These are phyloP conservation scores for Dilophus febrilis DNA, from an alignment of 2,888 invertebrate species.

Conservation along the genomic window DNA sequence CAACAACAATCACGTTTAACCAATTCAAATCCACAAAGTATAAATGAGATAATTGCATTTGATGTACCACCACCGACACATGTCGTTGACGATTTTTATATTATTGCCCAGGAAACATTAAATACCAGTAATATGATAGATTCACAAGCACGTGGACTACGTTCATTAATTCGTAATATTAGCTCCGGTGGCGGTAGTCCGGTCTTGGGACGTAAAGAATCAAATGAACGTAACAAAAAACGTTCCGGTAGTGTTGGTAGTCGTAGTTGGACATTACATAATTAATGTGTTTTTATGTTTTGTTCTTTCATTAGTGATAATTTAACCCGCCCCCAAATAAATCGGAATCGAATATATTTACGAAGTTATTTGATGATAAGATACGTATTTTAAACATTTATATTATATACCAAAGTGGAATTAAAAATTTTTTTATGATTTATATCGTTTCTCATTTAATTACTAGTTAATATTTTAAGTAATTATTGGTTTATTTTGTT, in stretches of 20 bases:
- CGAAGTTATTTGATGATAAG: too few relatives aligned
- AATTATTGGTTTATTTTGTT: too few relatives aligned
- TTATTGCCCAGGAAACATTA: constrained; percentile 60
- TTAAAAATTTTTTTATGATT: too few relatives aligned
- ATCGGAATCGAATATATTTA: too few relatives aligned
- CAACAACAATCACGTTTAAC: constrained; percentile 1
- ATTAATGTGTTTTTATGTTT: too few relatives aligned
- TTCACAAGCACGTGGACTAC: constrained; percentile 55
- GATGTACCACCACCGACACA: constrained; percentile 57
- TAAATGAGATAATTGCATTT: constrained; percentile 43
- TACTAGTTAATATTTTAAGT: too few relatives aligned
- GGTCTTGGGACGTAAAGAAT: constrained; percentile 45
- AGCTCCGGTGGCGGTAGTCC: constrained; percentile 61
- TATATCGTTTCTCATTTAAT: too few relatives aligned
- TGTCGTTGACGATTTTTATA: constrained; percentile 80
- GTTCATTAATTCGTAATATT: constrained; percentile 65
- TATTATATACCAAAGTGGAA: too few relatives aligned
- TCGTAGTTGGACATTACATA: constrained; percentile 5
- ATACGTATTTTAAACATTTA: too few relatives aligned
- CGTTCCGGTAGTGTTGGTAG: constrained; percentile 24
- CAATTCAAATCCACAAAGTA: constrained; percentile 23
- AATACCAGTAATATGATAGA: constrained; percentile 25
- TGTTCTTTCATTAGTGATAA: too few relatives aligned
- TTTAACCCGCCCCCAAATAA: too few relatives aligned
- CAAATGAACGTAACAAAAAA: constrained; percentile 19